phyloP scores from a whole-genome alignment of 2,888 invertebrate species.

The Philaethria dido region DNA sequence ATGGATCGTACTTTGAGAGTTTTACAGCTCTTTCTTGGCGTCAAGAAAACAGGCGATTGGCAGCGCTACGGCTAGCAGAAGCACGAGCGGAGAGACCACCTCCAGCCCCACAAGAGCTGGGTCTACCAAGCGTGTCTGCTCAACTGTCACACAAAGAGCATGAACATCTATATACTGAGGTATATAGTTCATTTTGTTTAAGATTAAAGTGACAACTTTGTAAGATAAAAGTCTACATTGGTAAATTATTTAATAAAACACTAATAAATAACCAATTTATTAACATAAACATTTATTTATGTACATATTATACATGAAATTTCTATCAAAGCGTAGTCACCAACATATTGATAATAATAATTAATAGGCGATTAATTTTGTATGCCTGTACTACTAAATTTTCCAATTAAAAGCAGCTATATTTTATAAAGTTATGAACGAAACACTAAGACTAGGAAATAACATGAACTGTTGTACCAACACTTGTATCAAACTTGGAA shows the following conservation, averaged over 20 bases:
- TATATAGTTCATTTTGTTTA: slow-evolving; percentile 44
- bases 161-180: slow-evolving; percentile 80
- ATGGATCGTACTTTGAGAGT: slow-evolving; percentile 97
- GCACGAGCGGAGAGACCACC: slow-evolving; percentile 89
- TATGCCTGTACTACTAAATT: no score
- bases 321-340: background rate
- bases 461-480: background rate
- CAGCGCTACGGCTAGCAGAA: slow-evolving; percentile 89
- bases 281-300: no score
- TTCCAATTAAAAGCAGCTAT: background rate
- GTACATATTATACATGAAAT: background rate
- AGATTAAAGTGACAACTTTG: no score
- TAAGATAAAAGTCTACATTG: no score
- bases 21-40: slow-evolving; percentile 96
- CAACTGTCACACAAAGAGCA: slow-evolving; percentile 85
- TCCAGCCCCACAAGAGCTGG: slow-evolving; percentile 82
- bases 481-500: slow-evolving; percentile 49
- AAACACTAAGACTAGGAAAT: background rate
- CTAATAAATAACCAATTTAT: no score
- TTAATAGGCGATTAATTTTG: no score
- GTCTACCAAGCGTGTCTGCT: slow-evolving; percentile 91
- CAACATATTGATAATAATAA: background rate
- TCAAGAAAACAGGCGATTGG: slow-evolving; percentile 93
- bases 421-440: background rate
- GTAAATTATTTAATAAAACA: no score